These are phyloP conservation scores for Agraylea sexmaculata DNA, from an alignment of 1,140 invertebrate species.

Conservation along the genomic window DNA sequence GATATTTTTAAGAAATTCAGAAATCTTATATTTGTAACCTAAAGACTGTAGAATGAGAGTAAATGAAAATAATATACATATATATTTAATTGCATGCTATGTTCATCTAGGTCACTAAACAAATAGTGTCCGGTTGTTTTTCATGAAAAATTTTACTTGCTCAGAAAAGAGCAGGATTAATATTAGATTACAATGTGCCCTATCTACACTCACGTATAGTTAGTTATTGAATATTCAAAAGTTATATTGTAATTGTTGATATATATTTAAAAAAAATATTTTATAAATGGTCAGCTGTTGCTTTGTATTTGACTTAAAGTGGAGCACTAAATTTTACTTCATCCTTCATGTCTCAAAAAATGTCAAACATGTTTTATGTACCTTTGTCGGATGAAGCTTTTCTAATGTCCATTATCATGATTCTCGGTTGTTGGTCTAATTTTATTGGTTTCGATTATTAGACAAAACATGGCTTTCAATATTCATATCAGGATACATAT, in stretches of 20 bases:
- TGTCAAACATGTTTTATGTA: conserved; percentile 21
- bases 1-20: conserved; percentile 20
- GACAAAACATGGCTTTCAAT: too few species aligned
- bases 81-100: too few species aligned
- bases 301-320: conserved; percentile 6
- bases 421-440: too few species aligned
- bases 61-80: too few species aligned
- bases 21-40: conserved; percentile 20
- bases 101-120: too few species aligned
- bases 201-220: conserved; percentile 21
- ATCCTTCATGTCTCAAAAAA: conserved; percentile 10
- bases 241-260: too few species aligned
- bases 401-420: too few species aligned
- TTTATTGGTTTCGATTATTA: too few species aligned
- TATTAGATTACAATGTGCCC: conserved; percentile 22
- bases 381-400: conserved; percentile 19
- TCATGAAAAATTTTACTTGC: too few species aligned
- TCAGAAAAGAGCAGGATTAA: conserved; percentile 16
- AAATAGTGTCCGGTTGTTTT: too few species aligned
- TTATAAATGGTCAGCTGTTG: conserved; percentile 8
- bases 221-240: conserved; percentile 1
- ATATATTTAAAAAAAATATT: neutral
- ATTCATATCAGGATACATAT: too few species aligned
- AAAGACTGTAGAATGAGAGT: conserved; percentile 23
- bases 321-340: conserved; percentile 8